These are phyloP conservation scores for Trichoplusia ni DNA, from an alignment of 1,140 invertebrate species.

Conservation along the genomic window DNA sequence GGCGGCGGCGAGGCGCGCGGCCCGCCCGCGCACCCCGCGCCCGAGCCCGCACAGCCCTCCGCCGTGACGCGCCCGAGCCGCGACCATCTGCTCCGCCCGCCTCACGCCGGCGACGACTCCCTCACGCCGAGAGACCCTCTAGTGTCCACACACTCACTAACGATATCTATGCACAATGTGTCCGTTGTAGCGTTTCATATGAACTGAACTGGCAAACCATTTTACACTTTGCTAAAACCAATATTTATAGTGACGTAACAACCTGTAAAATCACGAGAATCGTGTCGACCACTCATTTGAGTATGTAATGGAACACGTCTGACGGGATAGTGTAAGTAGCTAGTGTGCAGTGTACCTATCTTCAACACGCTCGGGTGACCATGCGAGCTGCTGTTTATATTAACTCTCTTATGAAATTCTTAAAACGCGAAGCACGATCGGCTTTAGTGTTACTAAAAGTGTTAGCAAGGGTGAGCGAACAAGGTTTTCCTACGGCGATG, in stretches of 20 bases:
- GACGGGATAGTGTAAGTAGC: constrained; percentile 36
- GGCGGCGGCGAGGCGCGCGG: constrained; percentile 77
- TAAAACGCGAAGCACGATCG: constrained; percentile 34
- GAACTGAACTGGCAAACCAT: constrained; percentile 42
- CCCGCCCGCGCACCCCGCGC: constrained; percentile 71
- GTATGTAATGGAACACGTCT: constrained; percentile 40
- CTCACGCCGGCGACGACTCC: constrained; percentile 44
- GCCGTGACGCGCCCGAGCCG: constrained; percentile 72
- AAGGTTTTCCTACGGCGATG: background rate
- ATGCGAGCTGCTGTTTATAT: constrained; percentile 50
- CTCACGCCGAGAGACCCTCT: constrained; percentile 13
- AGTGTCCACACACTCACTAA: constrained; percentile 31
- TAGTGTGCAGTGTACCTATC: constrained; percentile 29
- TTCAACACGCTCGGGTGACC: constrained; percentile 43
- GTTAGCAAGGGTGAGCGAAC: constrained; percentile 1
- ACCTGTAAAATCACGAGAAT: constrained; percentile 41
- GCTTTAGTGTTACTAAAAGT: background rate
- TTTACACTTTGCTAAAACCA: constrained; percentile 51
- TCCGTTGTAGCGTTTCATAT: constrained; percentile 26
- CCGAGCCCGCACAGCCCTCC: constrained; percentile 68
- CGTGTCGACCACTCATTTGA: constrained; percentile 38
- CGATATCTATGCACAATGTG: constrained; percentile 46
- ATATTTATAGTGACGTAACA: constrained; percentile 55
- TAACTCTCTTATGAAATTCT: constrained; percentile 51
- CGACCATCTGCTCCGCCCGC: constrained; percentile 69